A percentile compares a stretch with the other conserved stretches of the same genome.
Evolutionary conservation across 1,140 invertebrate species (phyloP).

Genomic region (Euura lappo): DNA sequence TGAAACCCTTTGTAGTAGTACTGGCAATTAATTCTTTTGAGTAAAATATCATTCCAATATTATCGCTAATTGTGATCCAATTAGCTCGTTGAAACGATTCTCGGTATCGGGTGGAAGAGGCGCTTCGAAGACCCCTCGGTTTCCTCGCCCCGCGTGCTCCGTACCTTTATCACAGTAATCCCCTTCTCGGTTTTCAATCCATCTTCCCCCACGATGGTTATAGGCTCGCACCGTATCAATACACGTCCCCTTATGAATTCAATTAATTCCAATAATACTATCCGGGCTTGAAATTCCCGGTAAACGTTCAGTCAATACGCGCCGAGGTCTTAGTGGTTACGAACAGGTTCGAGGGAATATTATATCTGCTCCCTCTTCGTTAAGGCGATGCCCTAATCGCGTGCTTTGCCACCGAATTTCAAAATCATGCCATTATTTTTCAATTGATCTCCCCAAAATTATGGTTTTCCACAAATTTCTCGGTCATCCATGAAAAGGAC

Average conservation of each 20-base stretch:
- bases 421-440: no score
- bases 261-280: constrained; percentile 41
- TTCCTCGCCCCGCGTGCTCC: not conserved
- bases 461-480: no score
- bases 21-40: not conserved
- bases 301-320: constrained; percentile 35
- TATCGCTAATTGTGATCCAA: not conserved
- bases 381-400: not conserved
- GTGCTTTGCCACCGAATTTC: no score
- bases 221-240: constrained; percentile 26
- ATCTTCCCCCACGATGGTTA: not conserved
- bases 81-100: not conserved
- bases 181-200: not conserved
- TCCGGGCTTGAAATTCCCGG: constrained; percentile 35
- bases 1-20: not conserved
- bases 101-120: not conserved
- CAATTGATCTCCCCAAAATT: no score
- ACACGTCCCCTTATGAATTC: constrained; percentile 33
- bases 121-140: constrained; percentile 10
- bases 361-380: not conserved
- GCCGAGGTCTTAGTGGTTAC: not conserved
- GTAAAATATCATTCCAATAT: not conserved
- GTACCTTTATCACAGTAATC: not conserved
- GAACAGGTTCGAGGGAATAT: constrained; percentile 2
- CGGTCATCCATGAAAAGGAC: no score